Percentiles rank a stretch among this genome's conserved stretches.
Evolutionary conservation across 92 coral and sea anemone genomes (phyloP).

Genomic region (Siderastrea siderea): DNA sequence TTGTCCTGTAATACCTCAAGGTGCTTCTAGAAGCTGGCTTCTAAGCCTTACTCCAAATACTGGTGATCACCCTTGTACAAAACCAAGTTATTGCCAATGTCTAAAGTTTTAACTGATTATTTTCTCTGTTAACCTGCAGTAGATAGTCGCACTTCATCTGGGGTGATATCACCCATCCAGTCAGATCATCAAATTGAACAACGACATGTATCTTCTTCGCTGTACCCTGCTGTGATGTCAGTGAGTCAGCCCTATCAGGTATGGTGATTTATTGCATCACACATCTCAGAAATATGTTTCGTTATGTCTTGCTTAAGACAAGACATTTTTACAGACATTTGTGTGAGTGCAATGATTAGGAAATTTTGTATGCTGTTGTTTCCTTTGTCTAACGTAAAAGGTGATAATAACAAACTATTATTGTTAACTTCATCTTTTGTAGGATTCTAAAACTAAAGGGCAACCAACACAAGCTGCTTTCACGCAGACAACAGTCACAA

Average conservation of each 20-base stretch:
- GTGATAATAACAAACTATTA: no score
- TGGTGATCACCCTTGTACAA: background rate
- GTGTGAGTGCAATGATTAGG: no score
- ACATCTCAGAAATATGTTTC: background rate
- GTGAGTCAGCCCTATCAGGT: conserved; percentile 15
- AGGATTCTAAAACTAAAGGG: conserved; percentile 18
- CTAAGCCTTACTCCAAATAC: background rate
- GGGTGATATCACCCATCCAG: conserved; percentile 48
- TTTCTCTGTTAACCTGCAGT: background rate
- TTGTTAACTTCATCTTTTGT: background rate
- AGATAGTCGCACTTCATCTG: conserved; percentile 42
- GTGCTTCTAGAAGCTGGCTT: no score
- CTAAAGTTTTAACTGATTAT: background rate
- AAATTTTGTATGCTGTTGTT: no score
- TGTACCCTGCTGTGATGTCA: background rate
- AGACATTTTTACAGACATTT: no score
- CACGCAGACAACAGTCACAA: conserved; percentile 71
- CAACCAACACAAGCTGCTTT: conserved; percentile 58
- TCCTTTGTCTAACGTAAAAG: no score
- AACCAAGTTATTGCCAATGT: no score
- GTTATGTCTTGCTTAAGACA: background rate
- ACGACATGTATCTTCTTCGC: background rate
- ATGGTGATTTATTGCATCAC: background rate
- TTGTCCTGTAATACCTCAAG: no score
- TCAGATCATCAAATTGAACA: conserved; percentile 27